Conservation (phyloP, 2,888 invertebrate genomes). For the Meteorus colon region DNA sequence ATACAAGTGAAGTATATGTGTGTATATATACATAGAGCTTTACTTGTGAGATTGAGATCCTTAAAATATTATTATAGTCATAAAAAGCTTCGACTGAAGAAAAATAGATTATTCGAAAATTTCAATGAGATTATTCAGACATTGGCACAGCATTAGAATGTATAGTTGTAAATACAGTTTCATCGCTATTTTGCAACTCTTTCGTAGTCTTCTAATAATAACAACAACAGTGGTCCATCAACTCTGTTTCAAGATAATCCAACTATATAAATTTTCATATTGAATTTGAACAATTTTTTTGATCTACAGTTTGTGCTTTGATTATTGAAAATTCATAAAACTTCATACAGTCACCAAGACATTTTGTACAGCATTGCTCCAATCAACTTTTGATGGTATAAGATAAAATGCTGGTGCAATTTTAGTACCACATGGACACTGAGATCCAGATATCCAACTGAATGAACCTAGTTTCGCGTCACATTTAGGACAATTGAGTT, state of each 20-base stretch:
- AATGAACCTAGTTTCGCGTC: constrained; percentile 89
- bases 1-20: too few relatives aligned
- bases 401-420: constrained; percentile 94
- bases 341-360: constrained; percentile 85
- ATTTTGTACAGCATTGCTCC: constrained; percentile 90
- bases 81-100: neutral
- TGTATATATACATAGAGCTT: neutral
- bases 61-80: constrained; percentile 1
- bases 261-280: constrained; percentile 23
- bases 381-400: constrained; percentile 92
- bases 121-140: constrained; percentile 15
- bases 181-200: constrained; percentile 36
- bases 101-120: constrained; percentile 22
- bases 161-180: constrained; percentile 41
- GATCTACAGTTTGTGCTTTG: neutral
- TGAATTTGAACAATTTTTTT: neutral
- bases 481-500: constrained; percentile 91
- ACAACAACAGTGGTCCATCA: neutral
- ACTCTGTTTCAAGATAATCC: constrained; percentile 42
- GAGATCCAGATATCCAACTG: constrained; percentile 90
- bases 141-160: constrained; percentile 52
- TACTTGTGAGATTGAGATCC: neutral
- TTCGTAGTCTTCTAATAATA: constrained; percentile 18
- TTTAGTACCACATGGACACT: constrained; percentile 92
- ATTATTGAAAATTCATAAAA: constrained; percentile 14